These are phyloP conservation scores for Aurelia aurita complex sp. Pacific DNA, from an alignment of 30 jellyfish, hydroid and myxozoan genomes.

Conservation along the genomic window DNA sequence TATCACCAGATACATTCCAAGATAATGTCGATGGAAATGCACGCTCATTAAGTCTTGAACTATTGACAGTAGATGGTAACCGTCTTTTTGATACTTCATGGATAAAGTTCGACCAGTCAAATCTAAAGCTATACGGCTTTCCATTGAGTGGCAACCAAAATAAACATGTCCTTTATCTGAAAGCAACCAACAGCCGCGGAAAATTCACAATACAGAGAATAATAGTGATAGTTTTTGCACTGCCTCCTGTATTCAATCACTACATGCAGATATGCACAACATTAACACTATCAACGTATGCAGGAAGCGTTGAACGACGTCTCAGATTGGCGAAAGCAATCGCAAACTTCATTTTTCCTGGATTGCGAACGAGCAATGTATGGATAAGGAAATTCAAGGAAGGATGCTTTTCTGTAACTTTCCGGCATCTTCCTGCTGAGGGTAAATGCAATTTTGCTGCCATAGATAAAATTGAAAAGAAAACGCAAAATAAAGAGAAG, in stretches of 20 bases:
- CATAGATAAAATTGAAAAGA: constrained; percentile 54
- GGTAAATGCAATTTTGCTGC: constrained; percentile 65
- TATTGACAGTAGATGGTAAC: constrained; percentile 66
- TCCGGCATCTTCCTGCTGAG: constrained; percentile 66
- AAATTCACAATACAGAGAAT: constrained; percentile 28
- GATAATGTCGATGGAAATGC: constrained; percentile 51
- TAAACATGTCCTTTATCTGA: constrained; percentile 41
- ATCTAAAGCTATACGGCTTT: constrained; percentile 71
- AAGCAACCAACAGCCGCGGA: constrained; percentile 71
- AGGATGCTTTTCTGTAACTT: constrained; percentile 63
- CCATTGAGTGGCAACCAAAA: constrained; percentile 84
- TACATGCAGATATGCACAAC: constrained; percentile 75
- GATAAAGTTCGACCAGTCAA: constrained; percentile 74
- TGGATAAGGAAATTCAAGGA: constrained; percentile 57
- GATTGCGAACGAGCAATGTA: constrained; percentile 42
- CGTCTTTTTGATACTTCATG: constrained; percentile 68
- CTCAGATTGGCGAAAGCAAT: constrained; percentile 49
- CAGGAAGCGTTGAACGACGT: constrained; percentile 76
- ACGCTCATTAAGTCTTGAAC: constrained; percentile 33
- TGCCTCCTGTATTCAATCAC: constrained; percentile 47
- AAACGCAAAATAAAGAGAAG: constrained; percentile 20
- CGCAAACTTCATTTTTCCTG: constrained; percentile 61
- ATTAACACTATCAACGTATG: constrained; percentile 44
- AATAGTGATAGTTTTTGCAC: constrained; percentile 32
- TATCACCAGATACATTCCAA: constrained; percentile 52